These are phyloP conservation scores for Trinorchestia longiramus DNA, from an alignment of 1,140 invertebrate genomes.

Conservation along the genomic window DNA sequence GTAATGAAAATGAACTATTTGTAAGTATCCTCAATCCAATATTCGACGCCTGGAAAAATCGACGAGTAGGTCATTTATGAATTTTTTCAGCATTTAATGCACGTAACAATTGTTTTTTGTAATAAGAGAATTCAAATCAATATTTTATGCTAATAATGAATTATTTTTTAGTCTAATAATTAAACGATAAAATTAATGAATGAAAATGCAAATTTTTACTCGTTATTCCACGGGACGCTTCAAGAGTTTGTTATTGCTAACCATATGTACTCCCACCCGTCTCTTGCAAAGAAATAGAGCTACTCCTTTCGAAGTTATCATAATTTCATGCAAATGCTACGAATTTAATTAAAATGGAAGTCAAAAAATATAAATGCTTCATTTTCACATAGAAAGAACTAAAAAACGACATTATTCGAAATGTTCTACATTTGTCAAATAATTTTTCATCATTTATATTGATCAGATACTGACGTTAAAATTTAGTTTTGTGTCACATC, in stretches of 20 bases:
- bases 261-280: too few relatives aligned
- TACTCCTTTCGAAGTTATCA: too few relatives aligned
- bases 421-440: neutral
- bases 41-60: neutral
- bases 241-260: too few relatives aligned
- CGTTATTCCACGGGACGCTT: too few relatives aligned
- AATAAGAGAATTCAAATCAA: neutral
- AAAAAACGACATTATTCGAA: neutral
- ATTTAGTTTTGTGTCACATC: neutral
- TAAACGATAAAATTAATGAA: too few relatives aligned
- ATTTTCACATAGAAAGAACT: neutral
- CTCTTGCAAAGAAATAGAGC: too few relatives aligned
- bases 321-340: too few relatives aligned
- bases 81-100: neutral
- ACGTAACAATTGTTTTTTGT: neutral
- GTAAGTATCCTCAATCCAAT: neutral
- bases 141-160: neutral
- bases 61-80: neutral
- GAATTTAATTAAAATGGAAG: too few relatives aligned
- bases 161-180: too few relatives aligned
- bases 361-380: neutral
- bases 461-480: neutral
- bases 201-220: too few relatives aligned
- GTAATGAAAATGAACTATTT: neutral
- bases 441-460: neutral